These are phyloP conservation scores for Columbina picui DNA, from an alignment of 2,113 vertebrate genomes.

Conservation along the genomic window DNA sequence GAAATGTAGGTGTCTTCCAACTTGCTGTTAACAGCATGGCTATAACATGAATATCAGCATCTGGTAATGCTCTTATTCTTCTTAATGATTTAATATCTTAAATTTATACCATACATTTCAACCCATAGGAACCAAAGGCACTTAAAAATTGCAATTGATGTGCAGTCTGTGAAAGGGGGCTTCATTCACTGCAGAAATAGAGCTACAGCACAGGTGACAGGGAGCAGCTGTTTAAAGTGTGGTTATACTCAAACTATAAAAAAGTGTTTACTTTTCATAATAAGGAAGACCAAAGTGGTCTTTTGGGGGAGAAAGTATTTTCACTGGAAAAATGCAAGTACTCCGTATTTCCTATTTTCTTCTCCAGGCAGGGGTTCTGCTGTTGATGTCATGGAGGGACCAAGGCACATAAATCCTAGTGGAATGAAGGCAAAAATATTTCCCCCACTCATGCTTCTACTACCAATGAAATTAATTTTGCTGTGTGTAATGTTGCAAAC, in stretches of 20 bases:
- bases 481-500: background rate
- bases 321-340: conserved; percentile 16
- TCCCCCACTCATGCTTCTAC: background rate
- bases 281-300: conserved; percentile 41
- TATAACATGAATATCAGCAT: background rate
- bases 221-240: conserved; percentile 36
- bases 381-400: conserved; percentile 13
- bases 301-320: conserved; percentile 45
- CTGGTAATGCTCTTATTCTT: conserved; percentile 23
- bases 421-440: background rate
- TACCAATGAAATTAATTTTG: background rate
- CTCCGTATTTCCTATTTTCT: conserved; percentile 35
- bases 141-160: background rate
- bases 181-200: conserved; percentile 41
- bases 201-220: conserved; percentile 33
- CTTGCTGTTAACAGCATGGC: background rate
- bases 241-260: conserved; percentile 42
- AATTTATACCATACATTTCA: conserved; percentile 20
- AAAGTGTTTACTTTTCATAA: conserved; percentile 46
- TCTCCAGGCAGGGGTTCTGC: background rate
- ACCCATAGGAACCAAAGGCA: background rate
- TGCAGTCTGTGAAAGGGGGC: background rate
- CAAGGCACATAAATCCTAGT: background rate
- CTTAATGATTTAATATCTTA: conserved; percentile 2
- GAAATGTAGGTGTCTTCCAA: background rate